Evolutionary conservation across 2,113 vertebrate genomes (phyloP), one percentile per base, ranked within the genome.

Genomic region (Indicator maculatus): DNA sequence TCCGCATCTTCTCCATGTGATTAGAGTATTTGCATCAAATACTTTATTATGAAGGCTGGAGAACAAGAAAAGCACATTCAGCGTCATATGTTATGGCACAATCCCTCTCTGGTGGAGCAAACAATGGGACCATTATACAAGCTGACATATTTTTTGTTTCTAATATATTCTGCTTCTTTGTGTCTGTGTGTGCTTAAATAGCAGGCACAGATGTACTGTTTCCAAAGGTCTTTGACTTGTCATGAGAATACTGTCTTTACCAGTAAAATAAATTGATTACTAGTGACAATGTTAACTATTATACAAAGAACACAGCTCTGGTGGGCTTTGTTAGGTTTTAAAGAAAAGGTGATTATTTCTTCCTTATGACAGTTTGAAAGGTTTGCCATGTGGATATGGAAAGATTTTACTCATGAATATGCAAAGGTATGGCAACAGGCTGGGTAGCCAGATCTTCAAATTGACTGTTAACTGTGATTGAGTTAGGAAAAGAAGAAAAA

Each of bases 131-230:
- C 95, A 96, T 97, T 97, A 96, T 97, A 96, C 93, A 95, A 90
- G 90, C 96, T 97, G 97, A 97, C 97, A 97, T 97, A 97, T 97
- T 97, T 97, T 97, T 97, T 97, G 97, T 97, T 97, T 97, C 96
- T 97, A 97, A 97, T 96, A 97, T 97, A 97, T 97, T 97, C 97
- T 97, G 87, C 75, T 91, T 86, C 97, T 97, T 97, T 97, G 97
- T 97, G 92, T 94, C 96, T 95, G 96, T 88, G 96, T 96, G 93
- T 96, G 95, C 96, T 97, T 97, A 97, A 97, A 97, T 97, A 97
- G 97, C 93, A 97, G 95, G 96, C 96, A 96, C 97, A 97, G 97
- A 97, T 97, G 97, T 97, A 97, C 96, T 95, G 93, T 96, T 97
- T 97, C 96, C 97, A 97, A 96, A 97, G 97, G 97, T 97, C 97